Percentiles rank a stretch among this genome's conserved stretches.
phyloP scores from a whole-genome alignment of 2,797 vertebrate species.

The Taenioides sp. region DNA sequence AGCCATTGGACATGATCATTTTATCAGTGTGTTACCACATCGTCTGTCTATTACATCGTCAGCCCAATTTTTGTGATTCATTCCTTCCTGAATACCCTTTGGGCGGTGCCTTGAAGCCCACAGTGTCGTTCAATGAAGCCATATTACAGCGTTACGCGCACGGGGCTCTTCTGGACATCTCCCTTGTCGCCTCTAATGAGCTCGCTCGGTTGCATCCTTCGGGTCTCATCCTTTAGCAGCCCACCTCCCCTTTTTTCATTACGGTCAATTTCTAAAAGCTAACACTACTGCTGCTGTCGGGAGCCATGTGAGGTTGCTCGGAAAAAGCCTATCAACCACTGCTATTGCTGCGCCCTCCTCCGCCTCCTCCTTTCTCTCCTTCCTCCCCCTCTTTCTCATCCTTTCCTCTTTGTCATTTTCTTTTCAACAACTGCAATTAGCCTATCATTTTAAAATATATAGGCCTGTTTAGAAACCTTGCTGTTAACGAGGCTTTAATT shows the following conservation, averaged over 20 bases:
- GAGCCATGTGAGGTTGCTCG: slow-evolving; percentile 58
- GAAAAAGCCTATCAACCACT: slow-evolving; percentile 46
- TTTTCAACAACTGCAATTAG: slow-evolving; percentile 32
- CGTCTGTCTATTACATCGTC: slow-evolving; percentile 2
- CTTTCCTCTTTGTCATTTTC: slow-evolving; percentile 43
- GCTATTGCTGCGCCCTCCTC: slow-evolving; percentile 9
- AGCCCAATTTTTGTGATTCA: slow-evolving; percentile 14
- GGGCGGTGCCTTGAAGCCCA: slow-evolving; percentile 79
- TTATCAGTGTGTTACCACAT: slow-evolving; percentile 1
- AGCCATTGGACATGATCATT: neutral
- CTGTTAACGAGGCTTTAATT: neutral
- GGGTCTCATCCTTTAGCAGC: neutral
- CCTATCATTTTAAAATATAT: slow-evolving; percentile 1
- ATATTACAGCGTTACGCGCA: slow-evolving; percentile 48
- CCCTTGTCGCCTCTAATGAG: slow-evolving; percentile 18
- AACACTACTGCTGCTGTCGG: slow-evolving; percentile 48
- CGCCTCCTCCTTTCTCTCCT: slow-evolving; percentile 7
- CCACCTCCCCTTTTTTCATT: slow-evolving; percentile 36
- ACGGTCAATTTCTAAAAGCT: slow-evolving; percentile 43
- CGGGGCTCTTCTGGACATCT: slow-evolving; percentile 39
- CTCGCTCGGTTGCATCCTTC: slow-evolving; percentile 24
- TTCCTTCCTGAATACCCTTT: slow-evolving; percentile 58
- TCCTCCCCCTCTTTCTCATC: neutral
- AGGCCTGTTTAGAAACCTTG: slow-evolving; percentile 4
- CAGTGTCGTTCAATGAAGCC: slow-evolving; percentile 35